A percentile compares a stretch with the other conserved stretches of the same genome.
phyloP scores from a whole-genome alignment of 1,140 invertebrate species.

The Octopus sinensis region DNA sequence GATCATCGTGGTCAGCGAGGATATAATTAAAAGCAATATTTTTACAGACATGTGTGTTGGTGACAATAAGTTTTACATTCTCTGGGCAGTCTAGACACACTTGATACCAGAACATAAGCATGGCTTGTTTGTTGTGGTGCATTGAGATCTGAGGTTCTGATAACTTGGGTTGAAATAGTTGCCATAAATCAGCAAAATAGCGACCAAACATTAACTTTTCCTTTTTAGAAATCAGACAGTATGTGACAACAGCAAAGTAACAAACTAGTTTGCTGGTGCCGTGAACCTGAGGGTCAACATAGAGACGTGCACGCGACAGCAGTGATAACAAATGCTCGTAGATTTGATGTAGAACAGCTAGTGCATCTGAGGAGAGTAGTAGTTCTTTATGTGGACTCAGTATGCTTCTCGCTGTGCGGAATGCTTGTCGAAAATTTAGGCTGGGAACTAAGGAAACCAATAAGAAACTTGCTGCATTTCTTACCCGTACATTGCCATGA shows the following conservation, averaged over 20 bases:
- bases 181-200: conserved; percentile 87
- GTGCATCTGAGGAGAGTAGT: conserved; percentile 68
- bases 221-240: conserved; percentile 81
- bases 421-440: conserved; percentile 81
- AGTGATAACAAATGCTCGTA: conserved; percentile 72
- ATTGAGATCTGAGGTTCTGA: conserved; percentile 92
- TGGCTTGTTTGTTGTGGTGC: conserved; percentile 85
- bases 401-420: conserved; percentile 65
- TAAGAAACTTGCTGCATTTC: conserved; percentile 81
- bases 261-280: conserved; percentile 87
- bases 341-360: conserved; percentile 71
- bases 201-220: conserved; percentile 79
- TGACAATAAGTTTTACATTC: conserved; percentile 82
- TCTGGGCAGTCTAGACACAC: conserved; percentile 87
- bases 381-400: conserved; percentile 57
- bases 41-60: conserved; percentile 79
- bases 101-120: conserved; percentile 89
- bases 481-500: conserved; percentile 78
- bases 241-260: conserved; percentile 85
- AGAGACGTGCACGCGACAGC: conserved; percentile 76
- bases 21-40: conserved; percentile 97
- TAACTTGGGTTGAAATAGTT: conserved; percentile 87
- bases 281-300: conserved; percentile 71
- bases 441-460: conserved; percentile 85
- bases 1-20: conserved; percentile 90